A percentile compares a stretch with the other conserved stretches of the same genome.
Evolutionary conservation across 1,140 invertebrate genomes (phyloP).

Genomic region (Drosophila nikananu): DNA sequence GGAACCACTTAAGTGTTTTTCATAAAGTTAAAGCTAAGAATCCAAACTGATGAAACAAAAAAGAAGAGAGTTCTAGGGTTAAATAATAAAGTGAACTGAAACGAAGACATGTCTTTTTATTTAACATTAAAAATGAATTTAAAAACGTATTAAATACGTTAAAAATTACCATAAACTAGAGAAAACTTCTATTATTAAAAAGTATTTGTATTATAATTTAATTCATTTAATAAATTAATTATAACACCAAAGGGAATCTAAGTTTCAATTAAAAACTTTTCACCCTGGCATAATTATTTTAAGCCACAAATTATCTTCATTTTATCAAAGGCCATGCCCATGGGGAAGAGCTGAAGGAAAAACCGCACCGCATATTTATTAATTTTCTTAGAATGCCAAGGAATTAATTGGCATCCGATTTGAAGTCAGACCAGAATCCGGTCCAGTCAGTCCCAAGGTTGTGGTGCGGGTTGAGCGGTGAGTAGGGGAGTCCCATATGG

Average conservation of each 20-base stretch:
- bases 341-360: background rate
- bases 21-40: background rate
- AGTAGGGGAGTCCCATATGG: background rate
- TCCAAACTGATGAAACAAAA: background rate
- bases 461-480: background rate
- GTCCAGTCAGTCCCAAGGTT: slow-evolving; percentile 13
- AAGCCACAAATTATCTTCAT: slow-evolving; percentile 8
- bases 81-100: background rate
- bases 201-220: background rate
- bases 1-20: background rate
- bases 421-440: slow-evolving; percentile 12
- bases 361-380: slow-evolving; percentile 24
- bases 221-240: background rate
- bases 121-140: background rate
- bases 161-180: background rate
- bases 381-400: slow-evolving; percentile 24
- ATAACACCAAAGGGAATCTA: background rate
- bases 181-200: background rate
- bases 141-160: background rate
- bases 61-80: background rate
- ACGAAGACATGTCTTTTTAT: background rate
- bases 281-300: background rate
- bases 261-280: background rate
- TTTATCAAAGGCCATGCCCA: background rate
- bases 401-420: slow-evolving; percentile 46